Conservation (phyloP, 2,888 invertebrate species). For the Poecilobothrus nobilitatus region DNA sequence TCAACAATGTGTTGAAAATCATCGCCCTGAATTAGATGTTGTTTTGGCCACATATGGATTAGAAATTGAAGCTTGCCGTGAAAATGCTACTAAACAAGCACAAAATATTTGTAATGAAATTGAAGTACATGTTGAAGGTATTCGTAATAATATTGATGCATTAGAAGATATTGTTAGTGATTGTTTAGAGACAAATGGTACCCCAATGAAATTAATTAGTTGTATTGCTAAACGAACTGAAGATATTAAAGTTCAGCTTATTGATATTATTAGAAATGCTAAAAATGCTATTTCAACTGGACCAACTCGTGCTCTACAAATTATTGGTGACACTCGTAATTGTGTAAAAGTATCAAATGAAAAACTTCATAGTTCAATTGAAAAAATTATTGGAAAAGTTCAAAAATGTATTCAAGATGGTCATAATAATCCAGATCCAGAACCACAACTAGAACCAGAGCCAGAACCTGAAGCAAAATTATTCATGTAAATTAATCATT, state of each 20-base stretch:
- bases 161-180: not conserved
- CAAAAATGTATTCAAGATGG: not conserved
- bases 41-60: not conserved
- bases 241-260: not conserved
- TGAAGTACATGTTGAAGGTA: not conserved
- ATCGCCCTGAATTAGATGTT: not conserved
- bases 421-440: not conserved
- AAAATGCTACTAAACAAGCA: not conserved
- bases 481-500: no score
- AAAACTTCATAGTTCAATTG: not conserved
- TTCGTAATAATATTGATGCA: conserved; percentile 2
- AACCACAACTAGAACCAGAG: not conserved
- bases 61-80: not conserved
- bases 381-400: not conserved
- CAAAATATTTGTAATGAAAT: conserved; percentile 9
- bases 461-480: no score
- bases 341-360: not conserved
- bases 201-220: not conserved
- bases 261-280: not conserved
- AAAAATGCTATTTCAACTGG: not conserved
- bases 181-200: not conserved
- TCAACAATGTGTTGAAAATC: conserved; percentile 5
- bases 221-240: not conserved
- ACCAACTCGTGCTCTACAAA: not conserved
- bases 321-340: not conserved